These are phyloP conservation scores for Acronicta psi DNA, from an alignment of 2,888 invertebrate genomes.

Conservation along the genomic window DNA sequence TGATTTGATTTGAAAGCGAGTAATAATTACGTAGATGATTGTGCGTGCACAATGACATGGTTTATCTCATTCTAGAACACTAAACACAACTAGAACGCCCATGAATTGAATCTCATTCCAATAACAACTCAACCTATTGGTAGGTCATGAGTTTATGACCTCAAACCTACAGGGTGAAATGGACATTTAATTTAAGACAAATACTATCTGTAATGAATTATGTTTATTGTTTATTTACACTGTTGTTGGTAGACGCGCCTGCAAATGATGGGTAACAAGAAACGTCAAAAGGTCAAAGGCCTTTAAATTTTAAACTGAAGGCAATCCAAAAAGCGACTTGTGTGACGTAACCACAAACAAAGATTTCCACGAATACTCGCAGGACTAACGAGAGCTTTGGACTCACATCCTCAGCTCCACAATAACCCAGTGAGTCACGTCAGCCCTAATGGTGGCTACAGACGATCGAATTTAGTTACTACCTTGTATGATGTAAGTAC, in stretches of 20 bases:
- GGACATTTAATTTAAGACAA: conserved; percentile 5
- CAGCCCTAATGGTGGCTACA: conserved; percentile 25
- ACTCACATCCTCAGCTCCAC: conserved; percentile 21
- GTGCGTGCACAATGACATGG: too few species aligned
- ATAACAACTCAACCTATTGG: conserved; percentile 10
- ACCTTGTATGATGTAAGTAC: background rate
- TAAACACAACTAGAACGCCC: conserved; percentile 17
- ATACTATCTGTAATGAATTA: too few species aligned
- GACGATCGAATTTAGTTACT: background rate
- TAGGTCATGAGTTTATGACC: too few species aligned
- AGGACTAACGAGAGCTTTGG: conserved; percentile 7
- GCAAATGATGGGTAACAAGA: too few species aligned
- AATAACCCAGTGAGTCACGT: conserved; percentile 23
- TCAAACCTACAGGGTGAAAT: background rate
- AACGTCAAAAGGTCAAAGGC: conserved; percentile 11
- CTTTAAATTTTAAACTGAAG: conserved; percentile 10
- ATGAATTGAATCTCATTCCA: conserved; percentile 11
- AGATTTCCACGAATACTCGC: conserved; percentile 14
- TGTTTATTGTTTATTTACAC: too few species aligned
- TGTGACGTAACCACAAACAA: conserved; percentile 19
- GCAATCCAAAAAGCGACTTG: background rate
- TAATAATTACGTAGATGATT: too few species aligned
- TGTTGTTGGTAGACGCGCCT: too few species aligned
- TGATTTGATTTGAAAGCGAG: too few species aligned
- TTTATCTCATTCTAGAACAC: too few species aligned